Evolutionary conservation across 2,113 vertebrate species (phyloP).

Genomic region (Zingel zingel): DNA sequence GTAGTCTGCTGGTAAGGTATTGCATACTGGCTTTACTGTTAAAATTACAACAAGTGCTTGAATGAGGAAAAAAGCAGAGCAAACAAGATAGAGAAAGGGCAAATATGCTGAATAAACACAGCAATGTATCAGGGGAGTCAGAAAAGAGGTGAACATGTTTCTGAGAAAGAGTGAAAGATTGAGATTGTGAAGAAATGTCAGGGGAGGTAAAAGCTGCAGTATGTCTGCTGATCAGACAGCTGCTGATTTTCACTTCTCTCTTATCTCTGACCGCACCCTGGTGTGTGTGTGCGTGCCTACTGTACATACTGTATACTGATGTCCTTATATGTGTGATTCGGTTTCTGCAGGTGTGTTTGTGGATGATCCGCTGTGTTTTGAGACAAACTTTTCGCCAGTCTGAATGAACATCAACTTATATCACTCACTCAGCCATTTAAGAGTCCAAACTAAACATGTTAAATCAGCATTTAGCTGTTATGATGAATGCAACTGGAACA

Average conservation of each 20-base stretch:
- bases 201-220: conserved; percentile 57
- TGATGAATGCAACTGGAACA: too few species aligned
- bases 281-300: conserved; percentile 3
- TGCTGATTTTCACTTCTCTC: conserved; percentile 55
- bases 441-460: too few species aligned
- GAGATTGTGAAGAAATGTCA: conserved; percentile 38
- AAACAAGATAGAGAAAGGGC: neutral
- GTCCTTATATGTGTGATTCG: conserved; percentile 35
- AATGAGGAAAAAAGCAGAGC: neutral
- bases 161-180: conserved; percentile 25
- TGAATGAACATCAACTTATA: too few species aligned
- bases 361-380: conserved; percentile 9
- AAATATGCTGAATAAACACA: conserved; percentile 5
- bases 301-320: conserved; percentile 23
- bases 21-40: neutral
- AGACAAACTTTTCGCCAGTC: too few species aligned
- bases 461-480: too few species aligned
- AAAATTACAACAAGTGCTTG: neutral
- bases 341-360: conserved; percentile 21
- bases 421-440: too few species aligned
- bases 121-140: neutral
- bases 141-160: conserved; percentile 5
- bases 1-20: neutral
- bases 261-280: conserved; percentile 65
- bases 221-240: conserved; percentile 59